These are phyloP conservation scores for Streptopelia turtur DNA, from an alignment of 2,797 vertebrate genomes.

Conservation along the genomic window DNA sequence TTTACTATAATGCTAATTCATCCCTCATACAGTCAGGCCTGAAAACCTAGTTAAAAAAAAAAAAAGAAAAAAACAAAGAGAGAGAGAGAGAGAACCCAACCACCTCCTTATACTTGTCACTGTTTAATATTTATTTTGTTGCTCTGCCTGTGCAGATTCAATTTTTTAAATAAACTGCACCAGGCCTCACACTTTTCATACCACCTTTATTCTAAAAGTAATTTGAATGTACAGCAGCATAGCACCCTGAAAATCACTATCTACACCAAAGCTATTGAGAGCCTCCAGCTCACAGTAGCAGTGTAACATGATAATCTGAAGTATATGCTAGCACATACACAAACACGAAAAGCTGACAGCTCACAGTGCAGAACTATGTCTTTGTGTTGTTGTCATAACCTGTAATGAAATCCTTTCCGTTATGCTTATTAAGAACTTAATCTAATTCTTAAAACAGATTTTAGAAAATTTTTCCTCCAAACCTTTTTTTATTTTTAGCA, in stretches of 20 bases:
- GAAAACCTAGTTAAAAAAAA: neutral
- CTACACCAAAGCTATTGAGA: neutral
- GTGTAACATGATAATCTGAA: neutral
- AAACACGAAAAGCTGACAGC: neutral
- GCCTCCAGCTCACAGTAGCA: neutral
- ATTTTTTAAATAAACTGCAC: neutral
- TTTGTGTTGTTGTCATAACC: neutral
- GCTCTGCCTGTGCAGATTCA: neutral
- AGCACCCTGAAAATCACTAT: neutral
- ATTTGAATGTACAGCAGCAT: fast-evolving
- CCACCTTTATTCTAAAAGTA: neutral
- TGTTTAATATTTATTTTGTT: neutral
- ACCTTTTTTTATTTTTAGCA: neutral
- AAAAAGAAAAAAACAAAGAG: fast-evolving
- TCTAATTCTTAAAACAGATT: neutral
- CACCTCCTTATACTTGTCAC: neutral
- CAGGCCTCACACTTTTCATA: neutral
- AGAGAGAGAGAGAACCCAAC: neutral
- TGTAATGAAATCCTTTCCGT: neutral
- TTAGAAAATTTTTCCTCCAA: neutral
- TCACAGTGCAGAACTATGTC: neutral
- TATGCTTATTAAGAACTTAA: neutral
- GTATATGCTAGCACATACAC: neutral
- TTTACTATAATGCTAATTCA: neutral
- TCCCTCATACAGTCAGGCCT: neutral